Evolutionary conservation across 2,888 invertebrate species (phyloP).

Genomic region (Rosalia funebris): DNA sequence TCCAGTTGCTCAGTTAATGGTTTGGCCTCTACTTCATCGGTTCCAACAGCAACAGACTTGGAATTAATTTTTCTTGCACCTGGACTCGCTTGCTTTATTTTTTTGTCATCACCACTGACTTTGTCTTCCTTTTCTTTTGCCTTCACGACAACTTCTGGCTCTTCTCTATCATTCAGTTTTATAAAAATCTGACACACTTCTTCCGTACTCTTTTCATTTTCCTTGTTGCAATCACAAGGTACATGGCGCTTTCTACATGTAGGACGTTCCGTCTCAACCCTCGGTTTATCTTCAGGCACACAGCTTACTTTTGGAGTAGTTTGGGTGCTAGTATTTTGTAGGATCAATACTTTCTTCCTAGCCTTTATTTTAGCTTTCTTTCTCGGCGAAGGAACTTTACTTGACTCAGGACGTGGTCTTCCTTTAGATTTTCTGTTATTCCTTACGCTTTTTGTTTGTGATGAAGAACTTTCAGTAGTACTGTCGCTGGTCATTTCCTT

Average conservation of each 20-base stretch:
- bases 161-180: slow-evolving; percentile 54
- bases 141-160: slow-evolving; percentile 52
- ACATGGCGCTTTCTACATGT: slow-evolving; percentile 32
- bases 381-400: slow-evolving; percentile 13
- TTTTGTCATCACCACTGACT: slow-evolving; percentile 20
- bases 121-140: slow-evolving; percentile 22
- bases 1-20: slow-evolving; percentile 2
- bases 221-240: slow-evolving; percentile 47
- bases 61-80: slow-evolving; percentile 22
- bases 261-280: not conserved
- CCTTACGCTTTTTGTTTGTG: not conserved
- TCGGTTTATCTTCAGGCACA: not conserved
- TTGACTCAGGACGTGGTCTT: not conserved
- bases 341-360: slow-evolving; percentile 43
- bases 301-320: slow-evolving; percentile 53
- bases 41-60: slow-evolving; percentile 49
- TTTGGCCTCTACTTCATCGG: slow-evolving; percentile 22
- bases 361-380: slow-evolving; percentile 30
- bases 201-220: slow-evolving; percentile 38
- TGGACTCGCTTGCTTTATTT: slow-evolving; percentile 14
- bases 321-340: slow-evolving; percentile 61
- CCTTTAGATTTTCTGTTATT: slow-evolving; percentile 29
- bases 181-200: slow-evolving; percentile 60
- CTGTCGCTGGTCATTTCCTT: slow-evolving; percentile 35
- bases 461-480: slow-evolving; percentile 24